These are phyloP conservation scores for Enteromius argenteus DNA, from an alignment of 2,797 vertebrate species.

Conservation along the genomic window DNA sequence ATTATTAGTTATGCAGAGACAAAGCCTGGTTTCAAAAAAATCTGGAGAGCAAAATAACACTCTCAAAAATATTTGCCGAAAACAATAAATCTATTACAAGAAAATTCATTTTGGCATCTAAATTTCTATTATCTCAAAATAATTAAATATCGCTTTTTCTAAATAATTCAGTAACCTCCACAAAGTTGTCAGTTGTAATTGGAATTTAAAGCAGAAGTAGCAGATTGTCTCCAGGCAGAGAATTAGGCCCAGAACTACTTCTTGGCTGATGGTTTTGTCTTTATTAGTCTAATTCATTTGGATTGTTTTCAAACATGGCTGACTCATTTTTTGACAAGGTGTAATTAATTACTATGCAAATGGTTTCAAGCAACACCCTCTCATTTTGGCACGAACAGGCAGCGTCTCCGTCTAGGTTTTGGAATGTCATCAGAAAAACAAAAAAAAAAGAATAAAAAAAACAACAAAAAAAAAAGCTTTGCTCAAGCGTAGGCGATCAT, in stretches of 20 bases:
- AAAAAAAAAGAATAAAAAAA: not conserved
- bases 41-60: not conserved
- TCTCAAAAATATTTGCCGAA: not conserved
- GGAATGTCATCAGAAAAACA: slow-evolving; percentile 54
- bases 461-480: not conserved
- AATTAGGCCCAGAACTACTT: slow-evolving; percentile 52
- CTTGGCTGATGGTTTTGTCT: slow-evolving; percentile 68
- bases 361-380: slow-evolving; percentile 65
- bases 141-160: not conserved
- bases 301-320: slow-evolving; percentile 73
- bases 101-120: not conserved
- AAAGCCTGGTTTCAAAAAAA: not conserved
- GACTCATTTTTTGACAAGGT: slow-evolving; percentile 74
- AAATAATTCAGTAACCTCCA: slow-evolving; percentile 39
- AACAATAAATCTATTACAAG: slow-evolving; percentile 2
- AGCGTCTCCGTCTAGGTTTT: slow-evolving; percentile 51
- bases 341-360: slow-evolving; percentile 75
- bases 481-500: slow-evolving; percentile 49
- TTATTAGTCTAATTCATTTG: slow-evolving; percentile 71
- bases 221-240: slow-evolving; percentile 47
- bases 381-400: slow-evolving; percentile 65
- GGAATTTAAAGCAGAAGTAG: slow-evolving; percentile 40
- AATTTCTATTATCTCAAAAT: slow-evolving; percentile 18
- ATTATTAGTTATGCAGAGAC: not conserved
- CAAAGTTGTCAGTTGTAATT: slow-evolving; percentile 36